A percentile compares a stretch with the other conserved stretches of the same genome.
phyloP scores from a whole-genome alignment of 2,113 vertebrate genomes.

The Heliornis fulica region DNA sequence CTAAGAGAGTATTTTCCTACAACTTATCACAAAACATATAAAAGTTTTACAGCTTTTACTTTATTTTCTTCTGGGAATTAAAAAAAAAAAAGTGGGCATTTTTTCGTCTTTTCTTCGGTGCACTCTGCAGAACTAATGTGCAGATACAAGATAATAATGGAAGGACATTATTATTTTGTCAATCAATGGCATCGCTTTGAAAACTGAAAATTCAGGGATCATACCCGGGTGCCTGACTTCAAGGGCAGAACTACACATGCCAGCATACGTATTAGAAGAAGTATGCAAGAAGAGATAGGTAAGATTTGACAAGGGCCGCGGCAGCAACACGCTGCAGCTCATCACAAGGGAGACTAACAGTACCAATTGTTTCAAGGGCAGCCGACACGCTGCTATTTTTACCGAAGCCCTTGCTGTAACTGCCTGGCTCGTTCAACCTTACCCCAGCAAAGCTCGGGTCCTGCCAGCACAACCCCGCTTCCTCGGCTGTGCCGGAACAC shows the following conservation, averaged over 20 bases:
- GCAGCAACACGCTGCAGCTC: background rate
- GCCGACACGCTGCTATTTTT: slow-evolving; percentile 48
- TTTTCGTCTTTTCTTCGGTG: background rate
- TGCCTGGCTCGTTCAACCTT: background rate
- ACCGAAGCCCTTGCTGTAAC: slow-evolving; percentile 21
- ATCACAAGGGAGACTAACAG: background rate
- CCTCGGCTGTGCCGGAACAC: background rate
- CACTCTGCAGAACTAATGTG: background rate
- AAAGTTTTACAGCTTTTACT: slow-evolving; percentile 14
- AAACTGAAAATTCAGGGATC: background rate
- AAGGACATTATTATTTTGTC: background rate
- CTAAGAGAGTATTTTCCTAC: slow-evolving; percentile 18
- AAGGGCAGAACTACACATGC: background rate
- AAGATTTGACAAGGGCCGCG: background rate
- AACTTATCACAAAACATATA: background rate
- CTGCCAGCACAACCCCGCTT: background rate
- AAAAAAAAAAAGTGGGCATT: background rate
- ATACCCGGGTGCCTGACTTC: background rate
- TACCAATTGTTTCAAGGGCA: slow-evolving; percentile 39
- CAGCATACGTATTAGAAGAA: background rate
- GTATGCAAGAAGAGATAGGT: background rate
- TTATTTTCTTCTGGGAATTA: background rate
- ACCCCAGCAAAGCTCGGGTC: background rate
- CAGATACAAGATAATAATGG: background rate
- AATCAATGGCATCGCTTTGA: background rate